A percentile compares a stretch with the other conserved stretches of the same genome.
These are phyloP conservation scores for Trichosurus vulpecula DNA, from an alignment of 2,797 vertebrate species.

Conservation along the genomic window DNA sequence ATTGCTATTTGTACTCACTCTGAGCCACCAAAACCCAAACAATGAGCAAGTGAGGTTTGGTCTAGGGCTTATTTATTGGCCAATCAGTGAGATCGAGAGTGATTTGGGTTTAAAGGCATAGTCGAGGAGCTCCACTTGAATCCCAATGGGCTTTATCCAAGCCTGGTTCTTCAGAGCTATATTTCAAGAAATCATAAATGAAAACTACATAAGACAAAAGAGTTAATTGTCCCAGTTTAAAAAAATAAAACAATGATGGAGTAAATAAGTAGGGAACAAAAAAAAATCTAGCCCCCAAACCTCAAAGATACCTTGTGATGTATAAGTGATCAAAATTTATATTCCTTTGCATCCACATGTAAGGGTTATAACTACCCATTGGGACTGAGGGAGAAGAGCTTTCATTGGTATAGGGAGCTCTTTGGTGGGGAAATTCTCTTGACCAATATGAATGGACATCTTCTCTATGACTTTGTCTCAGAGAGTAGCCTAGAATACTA, in stretches of 20 bases:
- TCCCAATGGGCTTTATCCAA: not conserved
- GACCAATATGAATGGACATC: not conserved
- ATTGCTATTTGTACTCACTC: too few species aligned
- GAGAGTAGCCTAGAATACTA: not conserved
- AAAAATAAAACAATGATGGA: not conserved
- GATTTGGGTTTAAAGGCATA: not conserved
- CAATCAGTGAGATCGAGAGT: not conserved
- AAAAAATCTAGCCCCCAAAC: not conserved
- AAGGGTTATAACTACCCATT: not conserved
- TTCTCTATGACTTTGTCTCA: not conserved
- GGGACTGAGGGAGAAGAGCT: not conserved
- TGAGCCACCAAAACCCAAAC: not conserved
- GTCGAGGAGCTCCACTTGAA: not conserved
- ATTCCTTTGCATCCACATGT: not conserved
- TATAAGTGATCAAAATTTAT: not conserved
- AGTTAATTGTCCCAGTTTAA: not conserved
- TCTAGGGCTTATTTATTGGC: not conserved
- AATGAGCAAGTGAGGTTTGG: not conserved
- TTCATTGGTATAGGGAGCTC: not conserved
- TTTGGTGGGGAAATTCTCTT: not conserved
- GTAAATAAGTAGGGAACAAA: not conserved
- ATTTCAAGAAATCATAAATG: not conserved
- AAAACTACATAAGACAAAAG: not conserved
- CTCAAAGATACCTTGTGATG: not conserved
- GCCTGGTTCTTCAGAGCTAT: not conserved